Evolutionary conservation across 2,113 vertebrate species (phyloP).

Genomic region (Willisornis vidua): DNA sequence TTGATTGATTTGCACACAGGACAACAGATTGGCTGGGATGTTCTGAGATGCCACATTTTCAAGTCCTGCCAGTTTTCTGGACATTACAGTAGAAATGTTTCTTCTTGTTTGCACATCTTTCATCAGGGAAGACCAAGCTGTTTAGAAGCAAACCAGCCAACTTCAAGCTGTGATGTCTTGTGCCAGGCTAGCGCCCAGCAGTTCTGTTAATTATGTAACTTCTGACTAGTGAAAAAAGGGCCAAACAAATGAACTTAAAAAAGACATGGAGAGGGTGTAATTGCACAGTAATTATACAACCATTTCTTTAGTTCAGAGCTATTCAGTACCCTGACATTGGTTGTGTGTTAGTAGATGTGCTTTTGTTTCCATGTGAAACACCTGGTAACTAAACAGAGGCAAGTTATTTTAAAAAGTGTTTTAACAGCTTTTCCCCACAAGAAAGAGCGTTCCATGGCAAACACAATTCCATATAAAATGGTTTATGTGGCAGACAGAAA

Average conservation of each 20-base stretch:
- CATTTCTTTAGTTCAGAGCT: not conserved
- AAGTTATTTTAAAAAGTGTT: not conserved
- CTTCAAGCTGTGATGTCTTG: slow-evolving; percentile 57
- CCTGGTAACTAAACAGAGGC: not conserved
- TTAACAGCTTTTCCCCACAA: not conserved
- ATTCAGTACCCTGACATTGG: not conserved
- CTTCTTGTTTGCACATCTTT: slow-evolving; percentile 29
- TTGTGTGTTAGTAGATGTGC: not conserved
- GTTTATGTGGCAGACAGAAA: not conserved
- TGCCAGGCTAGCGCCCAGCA: slow-evolving; percentile 8
- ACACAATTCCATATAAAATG: not conserved
- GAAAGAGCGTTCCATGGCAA: not conserved
- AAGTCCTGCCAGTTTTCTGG: not conserved
- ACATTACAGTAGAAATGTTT: not conserved
- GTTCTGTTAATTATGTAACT: slow-evolving; percentile 18
- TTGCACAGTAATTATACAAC: not conserved
- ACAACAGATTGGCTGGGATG: slow-evolving; percentile 21
- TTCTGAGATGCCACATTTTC: not conserved
- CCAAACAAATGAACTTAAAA: not conserved
- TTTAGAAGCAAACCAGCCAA: not conserved
- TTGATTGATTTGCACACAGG: slow-evolving; percentile 16
- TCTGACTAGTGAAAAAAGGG: not conserved
- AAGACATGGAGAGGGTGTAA: not conserved
- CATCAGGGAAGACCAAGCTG: not conserved
- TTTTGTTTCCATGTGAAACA: slow-evolving; percentile 8